These are phyloP conservation scores for Drosophila lutescens DNA, from an alignment of 2,888 invertebrate species.

Conservation along the genomic window DNA sequence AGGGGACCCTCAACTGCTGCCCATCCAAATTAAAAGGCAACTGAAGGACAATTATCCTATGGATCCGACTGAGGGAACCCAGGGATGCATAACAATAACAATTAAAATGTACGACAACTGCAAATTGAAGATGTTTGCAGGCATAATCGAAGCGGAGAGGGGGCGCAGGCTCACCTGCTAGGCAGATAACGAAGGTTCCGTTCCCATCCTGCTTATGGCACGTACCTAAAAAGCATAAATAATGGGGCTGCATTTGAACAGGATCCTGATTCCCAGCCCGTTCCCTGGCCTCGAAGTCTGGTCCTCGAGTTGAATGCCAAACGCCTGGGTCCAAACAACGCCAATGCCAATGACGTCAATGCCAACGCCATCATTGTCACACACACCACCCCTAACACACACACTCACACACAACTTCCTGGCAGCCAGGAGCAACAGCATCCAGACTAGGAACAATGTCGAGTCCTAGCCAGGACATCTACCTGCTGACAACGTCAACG, in stretches of 20 bases:
- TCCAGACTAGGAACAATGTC: constrained; percentile 46
- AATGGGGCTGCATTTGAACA: constrained; percentile 56
- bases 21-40: constrained; percentile 52
- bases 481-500: constrained; percentile 45
- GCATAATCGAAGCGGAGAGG: constrained; percentile 30
- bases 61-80: constrained; percentile 22
- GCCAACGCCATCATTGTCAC: constrained; percentile 71
- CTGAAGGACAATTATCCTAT: constrained; percentile 61
- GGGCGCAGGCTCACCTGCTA: constrained; percentile 15
- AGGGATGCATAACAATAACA: constrained; percentile 75
- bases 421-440: constrained; percentile 23
- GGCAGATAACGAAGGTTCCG: constrained; percentile 27
- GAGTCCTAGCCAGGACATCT: constrained; percentile 44
- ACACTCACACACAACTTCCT: constrained; percentile 7
- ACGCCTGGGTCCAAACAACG: constrained; percentile 58
- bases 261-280: not conserved
- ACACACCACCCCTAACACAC: constrained; percentile 6
- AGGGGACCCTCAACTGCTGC: constrained; percentile 19
- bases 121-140: constrained; percentile 74
- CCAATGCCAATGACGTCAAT: constrained; percentile 76
- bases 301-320: constrained; percentile 69
- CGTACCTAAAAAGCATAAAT: constrained; percentile 76
- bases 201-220: constrained; percentile 12
- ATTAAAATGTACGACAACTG: constrained; percentile 80
- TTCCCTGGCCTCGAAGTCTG: constrained; percentile 9